Conservation (phyloP, 37 sponge, comb jelly and placozoan species). For the Tethya wilhelma region DNA sequence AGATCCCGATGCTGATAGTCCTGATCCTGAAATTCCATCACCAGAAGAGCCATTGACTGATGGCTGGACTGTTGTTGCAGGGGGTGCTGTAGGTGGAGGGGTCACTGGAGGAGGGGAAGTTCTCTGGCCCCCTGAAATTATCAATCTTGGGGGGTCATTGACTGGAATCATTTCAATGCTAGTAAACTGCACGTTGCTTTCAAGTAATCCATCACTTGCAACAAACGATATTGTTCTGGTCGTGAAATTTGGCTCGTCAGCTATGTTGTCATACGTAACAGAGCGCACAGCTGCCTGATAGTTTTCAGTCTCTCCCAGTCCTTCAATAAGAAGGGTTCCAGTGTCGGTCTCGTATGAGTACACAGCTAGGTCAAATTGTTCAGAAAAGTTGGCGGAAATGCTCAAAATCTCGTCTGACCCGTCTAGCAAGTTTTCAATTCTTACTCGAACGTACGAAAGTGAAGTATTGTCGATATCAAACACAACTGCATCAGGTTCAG, state of each 20-base stretch:
- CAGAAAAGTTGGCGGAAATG: conserved; percentile 17
- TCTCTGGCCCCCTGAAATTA: conserved; percentile 10
- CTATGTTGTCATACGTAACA: conserved; percentile 67
- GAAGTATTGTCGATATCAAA: conserved; percentile 79
- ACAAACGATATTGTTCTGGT: conserved; percentile 53
- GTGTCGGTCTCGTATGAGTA: neutral
- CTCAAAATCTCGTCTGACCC: conserved; percentile 47
- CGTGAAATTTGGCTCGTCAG: conserved; percentile 68
- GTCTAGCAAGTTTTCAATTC: conserved; percentile 68
- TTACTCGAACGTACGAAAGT: conserved; percentile 48
- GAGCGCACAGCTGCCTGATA: conserved; percentile 38
- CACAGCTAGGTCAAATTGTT: conserved; percentile 2
- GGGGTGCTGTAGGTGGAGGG: conserved; percentile 12
- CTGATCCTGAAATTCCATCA: conserved; percentile 36
- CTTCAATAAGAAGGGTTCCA: conserved; percentile 37
- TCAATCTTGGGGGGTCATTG: conserved; percentile 80
- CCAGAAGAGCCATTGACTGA: neutral
- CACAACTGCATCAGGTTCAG: conserved; percentile 41
- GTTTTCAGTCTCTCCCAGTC: conserved; percentile 28
- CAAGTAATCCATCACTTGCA: conserved; percentile 78
- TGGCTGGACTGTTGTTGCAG: neutral
- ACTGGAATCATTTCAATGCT: conserved; percentile 64
- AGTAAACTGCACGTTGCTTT: conserved; percentile 39
- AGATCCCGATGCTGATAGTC: conserved; percentile 31
- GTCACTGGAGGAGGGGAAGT: conserved; percentile 5